Conservation (phyloP, 2,888 invertebrate species). For the Venustoraphidia nigricollis region DNA sequence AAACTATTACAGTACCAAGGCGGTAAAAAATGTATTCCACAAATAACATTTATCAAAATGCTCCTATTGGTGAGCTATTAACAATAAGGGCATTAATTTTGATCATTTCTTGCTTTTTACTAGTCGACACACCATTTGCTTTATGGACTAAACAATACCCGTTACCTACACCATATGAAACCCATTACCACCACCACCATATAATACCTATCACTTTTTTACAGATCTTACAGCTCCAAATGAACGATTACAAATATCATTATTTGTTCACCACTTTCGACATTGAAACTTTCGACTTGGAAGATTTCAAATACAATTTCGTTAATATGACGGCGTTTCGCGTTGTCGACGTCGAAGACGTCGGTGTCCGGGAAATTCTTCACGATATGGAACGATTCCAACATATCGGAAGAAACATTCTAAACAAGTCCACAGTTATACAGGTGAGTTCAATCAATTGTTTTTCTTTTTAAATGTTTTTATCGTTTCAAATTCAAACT, state of each 20-base stretch:
- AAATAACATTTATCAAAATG: too few species aligned
- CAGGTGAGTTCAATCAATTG: conserved; percentile 19
- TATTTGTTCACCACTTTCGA: conserved; percentile 64
- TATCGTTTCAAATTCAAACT: too few species aligned
- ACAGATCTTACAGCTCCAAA: conserved; percentile 64
- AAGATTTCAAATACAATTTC: conserved; percentile 60
- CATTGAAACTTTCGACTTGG: conserved; percentile 49
- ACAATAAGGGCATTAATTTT: too few species aligned
- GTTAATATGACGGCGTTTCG: conserved; percentile 64
- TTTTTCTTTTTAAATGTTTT: neutral
- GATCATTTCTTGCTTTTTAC: too few species aligned
- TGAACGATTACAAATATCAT: conserved; percentile 76
- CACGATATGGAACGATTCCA: conserved; percentile 56
- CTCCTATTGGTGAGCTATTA: too few species aligned
- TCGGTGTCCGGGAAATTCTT: conserved; percentile 47
- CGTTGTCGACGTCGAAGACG: conserved; percentile 52
- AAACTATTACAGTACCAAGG: too few species aligned
- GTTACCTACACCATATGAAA: too few species aligned
- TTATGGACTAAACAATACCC: too few species aligned
- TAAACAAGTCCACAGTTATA: conserved; percentile 25
- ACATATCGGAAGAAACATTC: conserved; percentile 30
- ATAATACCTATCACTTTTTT: conserved; percentile 14
- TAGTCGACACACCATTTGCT: too few species aligned
- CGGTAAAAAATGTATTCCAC: too few species aligned
- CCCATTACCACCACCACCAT: neutral